Percentiles rank a stretch among this genome's conserved stretches.
Evolutionary conservation across 2,888 invertebrate species (phyloP).

Genomic region (Neuroscelio doddi): DNA sequence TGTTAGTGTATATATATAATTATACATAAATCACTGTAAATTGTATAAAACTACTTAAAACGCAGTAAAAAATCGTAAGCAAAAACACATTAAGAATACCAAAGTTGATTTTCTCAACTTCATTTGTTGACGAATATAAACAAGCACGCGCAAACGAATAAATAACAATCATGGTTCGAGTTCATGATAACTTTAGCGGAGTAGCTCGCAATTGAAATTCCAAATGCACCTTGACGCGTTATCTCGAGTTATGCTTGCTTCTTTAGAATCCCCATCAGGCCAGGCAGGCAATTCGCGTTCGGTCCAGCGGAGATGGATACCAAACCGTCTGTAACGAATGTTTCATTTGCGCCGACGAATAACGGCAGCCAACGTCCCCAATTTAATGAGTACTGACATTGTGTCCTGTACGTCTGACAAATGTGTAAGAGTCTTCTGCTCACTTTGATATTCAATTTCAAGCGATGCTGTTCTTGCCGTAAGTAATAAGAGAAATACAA

Average conservation of each 20-base stretch:
- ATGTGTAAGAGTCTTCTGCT: neutral
- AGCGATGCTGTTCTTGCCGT: no score
- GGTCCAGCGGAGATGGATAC: neutral
- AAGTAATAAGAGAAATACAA: neutral
- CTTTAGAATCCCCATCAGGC: neutral
- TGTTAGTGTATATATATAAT: no score
- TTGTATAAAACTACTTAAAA: no score
- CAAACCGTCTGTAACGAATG: neutral
- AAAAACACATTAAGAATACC: no score
- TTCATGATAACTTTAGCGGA: conserved; percentile 4
- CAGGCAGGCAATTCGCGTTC: neutral
- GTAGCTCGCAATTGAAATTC: conserved; percentile 6
- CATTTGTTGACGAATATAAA: conserved; percentile 21
- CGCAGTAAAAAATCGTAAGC: no score
- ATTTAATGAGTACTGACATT: conserved; percentile 6
- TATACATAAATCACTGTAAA: no score
- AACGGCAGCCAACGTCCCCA: conserved; percentile 3
- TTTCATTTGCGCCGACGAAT: conserved; percentile 6
- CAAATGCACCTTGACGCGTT: conserved; percentile 13
- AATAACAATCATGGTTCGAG: conserved; percentile 20
- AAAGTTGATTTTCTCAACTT: no score
- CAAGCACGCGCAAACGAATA: no score
- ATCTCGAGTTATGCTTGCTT: conserved; percentile 13
- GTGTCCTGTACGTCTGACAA: conserved; percentile 7
- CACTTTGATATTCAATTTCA: neutral